These are phyloP conservation scores for Melopsittacus undulatus DNA, from an alignment of 2,797 vertebrate species.

Conservation along the genomic window DNA sequence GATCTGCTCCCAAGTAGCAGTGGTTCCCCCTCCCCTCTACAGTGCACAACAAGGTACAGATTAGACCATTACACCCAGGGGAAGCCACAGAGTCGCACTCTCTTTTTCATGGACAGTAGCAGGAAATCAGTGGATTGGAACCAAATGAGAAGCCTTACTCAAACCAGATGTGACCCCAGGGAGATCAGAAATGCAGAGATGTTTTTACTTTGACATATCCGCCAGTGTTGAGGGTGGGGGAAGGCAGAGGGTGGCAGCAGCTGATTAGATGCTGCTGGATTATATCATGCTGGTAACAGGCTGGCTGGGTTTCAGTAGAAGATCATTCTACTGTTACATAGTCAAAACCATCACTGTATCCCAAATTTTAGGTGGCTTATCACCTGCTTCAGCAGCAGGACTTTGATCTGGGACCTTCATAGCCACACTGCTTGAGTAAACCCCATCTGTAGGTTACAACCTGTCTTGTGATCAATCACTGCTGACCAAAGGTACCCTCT, in stretches of 20 bases:
- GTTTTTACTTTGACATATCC: constrained; percentile 63
- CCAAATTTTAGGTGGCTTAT: not conserved
- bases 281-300: not conserved
- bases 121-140: constrained; percentile 77
- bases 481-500: not conserved
- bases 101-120: constrained; percentile 77
- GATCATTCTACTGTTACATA: not conserved
- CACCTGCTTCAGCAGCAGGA: not conserved
- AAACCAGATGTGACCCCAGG: constrained; percentile 73
- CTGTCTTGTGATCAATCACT: not conserved
- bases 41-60: constrained; percentile 67
- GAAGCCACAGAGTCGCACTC: constrained; percentile 63
- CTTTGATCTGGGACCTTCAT: not conserved
- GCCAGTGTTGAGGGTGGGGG: constrained; percentile 1
- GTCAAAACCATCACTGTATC: not conserved
- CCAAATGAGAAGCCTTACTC: constrained; percentile 70
- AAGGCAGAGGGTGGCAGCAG: constrained; percentile 24
- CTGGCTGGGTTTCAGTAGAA: not conserved
- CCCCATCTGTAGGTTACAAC: not conserved
- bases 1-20: constrained; percentile 52
- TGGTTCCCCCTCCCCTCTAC: constrained; percentile 45
- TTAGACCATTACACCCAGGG: constrained; percentile 67
- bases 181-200: constrained; percentile 46
- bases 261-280: not conserved
- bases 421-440: not conserved